Conservation (phyloP, 2,113 vertebrate species). For the Morone chrysops region DNA sequence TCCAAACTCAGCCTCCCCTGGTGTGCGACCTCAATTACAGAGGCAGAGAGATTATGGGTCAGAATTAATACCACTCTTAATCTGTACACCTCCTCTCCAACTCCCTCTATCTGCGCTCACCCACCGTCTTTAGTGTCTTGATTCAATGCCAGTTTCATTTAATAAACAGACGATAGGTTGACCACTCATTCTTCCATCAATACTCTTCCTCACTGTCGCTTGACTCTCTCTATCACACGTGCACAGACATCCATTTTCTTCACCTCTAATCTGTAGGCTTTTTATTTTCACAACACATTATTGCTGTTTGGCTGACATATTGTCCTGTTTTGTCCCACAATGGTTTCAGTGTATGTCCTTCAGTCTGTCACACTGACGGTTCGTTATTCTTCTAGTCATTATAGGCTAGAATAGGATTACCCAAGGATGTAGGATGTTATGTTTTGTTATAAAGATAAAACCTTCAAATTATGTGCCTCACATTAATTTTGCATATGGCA, state of each 20-base stretch:
- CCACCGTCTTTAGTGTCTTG: slow-evolving; percentile 39
- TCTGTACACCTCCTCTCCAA: slow-evolving; percentile 68
- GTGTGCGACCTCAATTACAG: slow-evolving; percentile 83
- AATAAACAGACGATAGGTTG: slow-evolving; percentile 53
- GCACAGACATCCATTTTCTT: slow-evolving; percentile 15
- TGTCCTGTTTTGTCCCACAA: neutral
- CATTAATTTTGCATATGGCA: neutral
- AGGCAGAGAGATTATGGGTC: slow-evolving; percentile 78
- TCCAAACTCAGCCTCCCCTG: slow-evolving; percentile 72
- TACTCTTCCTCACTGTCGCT: neutral
- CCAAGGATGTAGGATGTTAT: no score
- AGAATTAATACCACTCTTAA: slow-evolving; percentile 80
- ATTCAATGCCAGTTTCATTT: slow-evolving; percentile 60
- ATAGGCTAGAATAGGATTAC: no score
- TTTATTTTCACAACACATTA: slow-evolving; percentile 6
- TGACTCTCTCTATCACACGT: slow-evolving; percentile 19
- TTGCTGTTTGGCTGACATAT: slow-evolving; percentile 1
- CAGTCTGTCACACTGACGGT: neutral
- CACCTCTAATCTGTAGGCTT: neutral
- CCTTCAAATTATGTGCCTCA: neutral
- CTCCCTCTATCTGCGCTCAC: slow-evolving; percentile 51
- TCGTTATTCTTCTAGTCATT: neutral
- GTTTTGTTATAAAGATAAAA: neutral
- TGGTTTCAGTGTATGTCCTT: neutral
- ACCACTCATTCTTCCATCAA: slow-evolving; percentile 23